A percentile compares a stretch with the other conserved stretches of the same genome.
These are phyloP conservation scores for Drosophila yakuba DNA, from an alignment of 1,140 invertebrate genomes.

Conservation along the genomic window DNA sequence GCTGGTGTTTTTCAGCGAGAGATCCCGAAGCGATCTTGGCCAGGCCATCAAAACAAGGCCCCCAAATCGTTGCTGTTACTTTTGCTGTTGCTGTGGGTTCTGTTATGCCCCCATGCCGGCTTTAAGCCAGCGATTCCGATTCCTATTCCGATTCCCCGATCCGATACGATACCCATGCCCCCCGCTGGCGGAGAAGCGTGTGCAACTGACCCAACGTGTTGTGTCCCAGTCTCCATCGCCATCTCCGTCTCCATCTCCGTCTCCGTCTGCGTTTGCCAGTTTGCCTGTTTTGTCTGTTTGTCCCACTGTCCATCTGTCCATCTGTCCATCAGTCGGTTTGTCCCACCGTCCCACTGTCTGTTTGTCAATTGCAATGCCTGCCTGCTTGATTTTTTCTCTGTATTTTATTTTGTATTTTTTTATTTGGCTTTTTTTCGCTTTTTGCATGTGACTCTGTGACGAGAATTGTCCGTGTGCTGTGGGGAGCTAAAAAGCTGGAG, in stretches of 20 bases:
- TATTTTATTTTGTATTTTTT: conserved; percentile 29
- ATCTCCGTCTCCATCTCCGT: conserved; percentile 67
- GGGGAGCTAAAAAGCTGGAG: conserved; percentile 58
- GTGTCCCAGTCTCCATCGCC: not conserved
- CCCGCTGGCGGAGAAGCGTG: too few relatives aligned
- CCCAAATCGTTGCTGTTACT: conserved; percentile 56
- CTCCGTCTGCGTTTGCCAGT: conserved; percentile 8
- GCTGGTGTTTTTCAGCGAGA: conserved; percentile 25
- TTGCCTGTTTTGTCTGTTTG: conserved; percentile 19
- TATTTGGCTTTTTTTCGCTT: conserved; percentile 38
- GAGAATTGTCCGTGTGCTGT: conserved; percentile 75
- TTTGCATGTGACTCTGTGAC: conserved; percentile 69
- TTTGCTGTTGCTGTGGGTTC: conserved; percentile 10
- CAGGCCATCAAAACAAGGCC: conserved; percentile 77
- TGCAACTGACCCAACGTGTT: too few relatives aligned
- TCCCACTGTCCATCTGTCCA: conserved; percentile 46
- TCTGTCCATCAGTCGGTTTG: conserved; percentile 28
- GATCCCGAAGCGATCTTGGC: conserved; percentile 60
- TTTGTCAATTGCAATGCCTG: conserved; percentile 79
- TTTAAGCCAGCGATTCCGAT: conserved; percentile 37
- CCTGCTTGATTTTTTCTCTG: conserved; percentile 42
- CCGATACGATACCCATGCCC: conserved; percentile 31
- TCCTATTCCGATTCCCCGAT: conserved; percentile 35
- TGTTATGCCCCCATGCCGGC: conserved; percentile 62
- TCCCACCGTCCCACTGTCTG: conserved; percentile 58